phyloP scores from a whole-genome alignment of 2,113 vertebrate genomes.

The Pteruthius melanotis region DNA sequence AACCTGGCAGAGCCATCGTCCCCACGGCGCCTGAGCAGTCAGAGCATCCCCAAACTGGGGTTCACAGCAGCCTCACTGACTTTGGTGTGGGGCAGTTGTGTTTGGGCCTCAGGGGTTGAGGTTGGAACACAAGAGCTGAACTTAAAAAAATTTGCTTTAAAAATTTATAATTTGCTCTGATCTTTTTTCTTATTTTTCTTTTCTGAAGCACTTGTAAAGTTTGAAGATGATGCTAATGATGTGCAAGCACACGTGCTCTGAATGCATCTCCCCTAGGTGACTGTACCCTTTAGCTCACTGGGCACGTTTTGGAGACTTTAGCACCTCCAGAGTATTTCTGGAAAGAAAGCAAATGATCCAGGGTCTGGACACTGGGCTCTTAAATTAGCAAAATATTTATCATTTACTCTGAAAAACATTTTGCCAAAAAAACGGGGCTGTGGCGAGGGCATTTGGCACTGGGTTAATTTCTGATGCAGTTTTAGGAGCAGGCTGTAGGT shows the following conservation, averaged over 20 bases:
- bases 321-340: background rate
- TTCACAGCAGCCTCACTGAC: background rate
- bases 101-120: background rate
- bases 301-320: background rate
- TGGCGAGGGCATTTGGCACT: background rate
- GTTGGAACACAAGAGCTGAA: background rate
- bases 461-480: background rate
- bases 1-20: fast-evolving
- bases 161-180: background rate
- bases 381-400: background rate
- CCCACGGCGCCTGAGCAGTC: background rate
- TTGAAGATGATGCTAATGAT: background rate
- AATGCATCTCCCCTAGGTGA: background rate
- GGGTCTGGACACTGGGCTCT: background rate
- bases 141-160: background rate
- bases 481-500: background rate
- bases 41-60: background rate
- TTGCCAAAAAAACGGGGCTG: background rate
- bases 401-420: background rate
- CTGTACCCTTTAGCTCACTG: background rate
- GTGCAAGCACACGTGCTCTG: background rate
- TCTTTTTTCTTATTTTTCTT: background rate
- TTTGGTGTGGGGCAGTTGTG: background rate
- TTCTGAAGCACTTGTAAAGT: background rate
- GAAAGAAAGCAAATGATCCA: background rate